A percentile compares a stretch with the other conserved stretches of the same genome.
Conservation (phyloP, 2,797 vertebrate species). For the Steatocranus sp. region DNA sequence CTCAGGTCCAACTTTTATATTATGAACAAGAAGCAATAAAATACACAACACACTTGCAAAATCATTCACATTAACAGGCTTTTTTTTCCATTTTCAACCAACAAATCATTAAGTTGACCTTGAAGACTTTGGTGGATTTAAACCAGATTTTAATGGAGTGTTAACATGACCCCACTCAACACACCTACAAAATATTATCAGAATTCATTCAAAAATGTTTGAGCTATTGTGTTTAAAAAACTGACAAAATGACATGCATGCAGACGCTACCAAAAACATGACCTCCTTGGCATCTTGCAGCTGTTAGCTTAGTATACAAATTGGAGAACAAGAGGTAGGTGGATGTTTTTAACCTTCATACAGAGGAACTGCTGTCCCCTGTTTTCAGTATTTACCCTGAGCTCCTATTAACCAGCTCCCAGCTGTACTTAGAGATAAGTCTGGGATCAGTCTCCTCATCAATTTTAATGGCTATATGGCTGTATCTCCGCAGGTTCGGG, state of each 20-base stretch:
- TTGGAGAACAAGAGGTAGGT: background rate
- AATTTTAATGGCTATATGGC: background rate
- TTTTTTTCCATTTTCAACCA: background rate
- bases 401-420: background rate
- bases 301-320: background rate
- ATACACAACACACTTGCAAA: background rate
- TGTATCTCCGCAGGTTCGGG: slow-evolving; percentile 68
- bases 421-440: background rate
- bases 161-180: background rate
- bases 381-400: background rate
- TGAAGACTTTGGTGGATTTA: background rate
- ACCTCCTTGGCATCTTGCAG: background rate
- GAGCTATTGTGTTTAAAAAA: background rate
- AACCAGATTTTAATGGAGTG: background rate
- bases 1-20: background rate
- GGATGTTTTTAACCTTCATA: background rate
- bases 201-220: background rate
- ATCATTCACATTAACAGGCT: background rate
- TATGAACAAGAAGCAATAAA: background rate
- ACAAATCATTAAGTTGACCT: background rate
- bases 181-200: background rate
- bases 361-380: background rate
- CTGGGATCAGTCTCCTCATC: background rate
- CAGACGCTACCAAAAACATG: background rate
- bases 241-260: background rate